Evolutionary conservation across 2,888 invertebrate genomes (phyloP), one percentile per base, ranked within the genome.

Genomic region (Metopia argyrocephala): DNA sequence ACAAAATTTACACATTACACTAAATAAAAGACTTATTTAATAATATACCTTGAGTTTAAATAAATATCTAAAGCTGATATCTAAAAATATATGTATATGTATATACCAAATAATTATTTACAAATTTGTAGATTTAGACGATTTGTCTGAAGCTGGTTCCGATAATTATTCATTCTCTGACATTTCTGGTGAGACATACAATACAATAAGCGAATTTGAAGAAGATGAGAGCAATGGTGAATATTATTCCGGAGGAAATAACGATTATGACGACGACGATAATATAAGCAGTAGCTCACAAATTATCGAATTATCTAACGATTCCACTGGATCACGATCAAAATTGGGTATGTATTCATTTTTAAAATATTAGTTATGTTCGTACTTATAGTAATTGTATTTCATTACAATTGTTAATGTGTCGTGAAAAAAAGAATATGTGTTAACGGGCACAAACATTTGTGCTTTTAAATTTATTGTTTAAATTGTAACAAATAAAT

Each of bases 301-400:
- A 69, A 54, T 84, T 38, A 85, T 85, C n/a, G 85, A 85, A 50
- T 69, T 85, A 65, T 85, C 85, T 6, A 85, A 84, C 61, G 85
- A 84, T 64, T 85, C 85, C 18, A 83, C 82, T 76, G 69, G 71
- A 62, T 76, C 83, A 25, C 64, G 50, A 57, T 76, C 65, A 46
- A 74, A 83, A 46, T 74, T 85, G 31, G 83, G 84, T 84, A 75
- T 46, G 81, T 71, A 52, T 56, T 12, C n/a, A n/a, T n/a, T n/a
- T n/a, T n/a, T n/a, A n/a, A n/a, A n/a, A 25, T 48, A 25, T n/a
- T 7, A 4, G 61, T 38, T 25, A 73, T 27, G 9, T 21, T 52
- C n/a, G 3, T 54, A 45, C 4, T 6, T 45, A n/a, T 23, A 52
- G 21, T 27, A 56, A 38, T 57, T 65, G 15, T 57, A 5, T 48